Evolutionary conservation across 2,888 invertebrate genomes (phyloP).

Genomic region (Acleris emargana): DNA sequence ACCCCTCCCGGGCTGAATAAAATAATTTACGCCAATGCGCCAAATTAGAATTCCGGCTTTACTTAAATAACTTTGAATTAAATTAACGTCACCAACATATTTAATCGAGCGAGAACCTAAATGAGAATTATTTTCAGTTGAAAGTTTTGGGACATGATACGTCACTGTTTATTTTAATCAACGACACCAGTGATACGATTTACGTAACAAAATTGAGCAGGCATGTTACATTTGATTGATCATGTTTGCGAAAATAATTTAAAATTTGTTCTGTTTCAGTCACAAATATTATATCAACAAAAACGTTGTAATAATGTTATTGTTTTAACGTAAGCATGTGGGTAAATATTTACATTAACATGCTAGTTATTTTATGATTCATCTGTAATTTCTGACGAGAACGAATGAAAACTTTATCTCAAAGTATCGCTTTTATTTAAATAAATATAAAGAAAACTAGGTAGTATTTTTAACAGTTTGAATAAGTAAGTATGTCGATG

Average conservation of each 20-base stretch:
- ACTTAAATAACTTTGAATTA: constrained; percentile 13
- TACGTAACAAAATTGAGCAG: not conserved
- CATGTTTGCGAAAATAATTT: not conserved
- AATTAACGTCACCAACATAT: constrained; percentile 6
- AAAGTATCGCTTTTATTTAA: no score
- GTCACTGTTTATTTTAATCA: constrained; percentile 4
- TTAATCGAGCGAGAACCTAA: not conserved
- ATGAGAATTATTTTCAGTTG: not conserved
- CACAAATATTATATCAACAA: not conserved
- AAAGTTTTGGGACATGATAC: not conserved
- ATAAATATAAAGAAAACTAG: no score
- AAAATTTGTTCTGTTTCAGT: not conserved
- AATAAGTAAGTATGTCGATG: no score
- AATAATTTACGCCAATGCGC: constrained; percentile 26
- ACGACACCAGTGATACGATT: not conserved
- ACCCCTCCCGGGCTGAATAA: constrained; percentile 40
- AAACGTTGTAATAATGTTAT: no score
- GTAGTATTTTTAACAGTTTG: no score
- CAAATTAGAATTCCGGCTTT: constrained; percentile 20
- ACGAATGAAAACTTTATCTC: no score
- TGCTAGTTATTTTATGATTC: no score
- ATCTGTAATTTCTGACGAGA: no score
- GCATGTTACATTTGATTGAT: not conserved
- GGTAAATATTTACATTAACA: no score
- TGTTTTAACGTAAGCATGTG: no score